Conservation (phyloP, 2,888 invertebrate genomes). For the Eubasilissa splendida region DNA sequence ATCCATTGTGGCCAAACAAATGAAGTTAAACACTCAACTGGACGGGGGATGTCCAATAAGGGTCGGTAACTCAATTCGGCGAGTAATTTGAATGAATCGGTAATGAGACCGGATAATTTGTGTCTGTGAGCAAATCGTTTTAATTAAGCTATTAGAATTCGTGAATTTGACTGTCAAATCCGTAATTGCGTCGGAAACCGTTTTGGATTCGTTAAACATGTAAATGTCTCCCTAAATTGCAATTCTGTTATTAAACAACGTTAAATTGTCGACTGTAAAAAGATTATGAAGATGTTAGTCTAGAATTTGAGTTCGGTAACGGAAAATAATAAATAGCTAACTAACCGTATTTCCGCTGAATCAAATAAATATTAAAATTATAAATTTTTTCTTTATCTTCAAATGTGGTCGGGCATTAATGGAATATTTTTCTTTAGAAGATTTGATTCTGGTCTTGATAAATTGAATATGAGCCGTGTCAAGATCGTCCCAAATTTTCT, state of each 20-base stretch:
- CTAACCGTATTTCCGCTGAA: too few relatives aligned
- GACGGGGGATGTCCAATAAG: constrained; percentile 36
- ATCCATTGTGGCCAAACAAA: constrained; percentile 45
- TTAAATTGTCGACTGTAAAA: background rate
- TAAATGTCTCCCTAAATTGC: constrained; percentile 24
- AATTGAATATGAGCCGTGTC: too few relatives aligned
- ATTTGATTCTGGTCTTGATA: too few relatives aligned
- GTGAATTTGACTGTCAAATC: constrained; percentile 47
- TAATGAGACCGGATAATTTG: constrained; percentile 55
- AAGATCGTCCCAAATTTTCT: too few relatives aligned
- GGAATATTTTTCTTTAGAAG: too few relatives aligned
- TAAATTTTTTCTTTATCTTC: too few relatives aligned
- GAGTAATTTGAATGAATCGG: constrained; percentile 52
- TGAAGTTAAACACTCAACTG: constrained; percentile 42
- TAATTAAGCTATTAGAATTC: constrained; percentile 57
- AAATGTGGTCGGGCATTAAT: too few relatives aligned
- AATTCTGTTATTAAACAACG: background rate
- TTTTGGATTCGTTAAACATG: constrained; percentile 38
- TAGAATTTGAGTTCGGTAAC: too few relatives aligned
- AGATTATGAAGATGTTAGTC: too few relatives aligned
- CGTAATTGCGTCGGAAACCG: constrained; percentile 34
- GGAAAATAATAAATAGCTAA: too few relatives aligned
- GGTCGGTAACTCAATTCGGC: constrained; percentile 50
- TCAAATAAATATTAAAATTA: too few relatives aligned
- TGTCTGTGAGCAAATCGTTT: constrained; percentile 54